Evolutionary conservation across 2,113 vertebrate genomes (phyloP), one percentile per base, ranked within the genome.

Genomic region (Synchiropus splendidus): DNA sequence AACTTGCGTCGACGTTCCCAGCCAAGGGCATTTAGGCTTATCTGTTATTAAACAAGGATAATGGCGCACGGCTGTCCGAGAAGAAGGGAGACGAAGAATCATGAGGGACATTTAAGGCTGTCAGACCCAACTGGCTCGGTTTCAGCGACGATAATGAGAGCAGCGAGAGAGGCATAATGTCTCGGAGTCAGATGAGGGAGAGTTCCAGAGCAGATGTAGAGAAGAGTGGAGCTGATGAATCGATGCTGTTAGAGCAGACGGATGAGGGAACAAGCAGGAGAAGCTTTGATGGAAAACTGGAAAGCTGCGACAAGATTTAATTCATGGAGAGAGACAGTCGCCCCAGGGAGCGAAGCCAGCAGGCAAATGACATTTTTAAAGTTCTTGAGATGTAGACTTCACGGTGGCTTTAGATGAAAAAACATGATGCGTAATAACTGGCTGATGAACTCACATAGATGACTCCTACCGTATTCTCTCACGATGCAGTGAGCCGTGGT

Each of bases 391-490:
- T 27, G 21, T 27, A 5, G 4, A 27, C 21, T 27, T 8, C 4
- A 8, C 21, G 21, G 21, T 27, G 21, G 21, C 21, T 27, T 8
- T 4, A 27, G 8, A 27, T 27, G 21, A 27, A 27, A 27, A 8
- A 27, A 27, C 21, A 27, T 27, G 21, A 27, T n/a, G n/a, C n/a
- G n/a, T n/a, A n/a, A n/a, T n/a, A n/a, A n/a, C n/a, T n/a, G n/a
- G n/a, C n/a, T n/a, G n/a, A n/a, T n/a, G n/a, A n/a, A n/a, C n/a
- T n/a, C n/a, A n/a, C n/a, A n/a, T n/a, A n/a, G n/a, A n/a, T n/a
- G n/a, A n/a, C 21, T 27, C 34, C 76, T 38, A 86, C 85, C 70
- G 1, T 85, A 85, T 18, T 75, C 75, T 30, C 76, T 65, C 52
- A 84, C 78, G 10, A 66, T 57, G 53, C 70, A 75, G 9, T 55